Base-by-base conservation (phyloP, 1,140 invertebrate species). In the Drosophila kohkoa region DNA sequence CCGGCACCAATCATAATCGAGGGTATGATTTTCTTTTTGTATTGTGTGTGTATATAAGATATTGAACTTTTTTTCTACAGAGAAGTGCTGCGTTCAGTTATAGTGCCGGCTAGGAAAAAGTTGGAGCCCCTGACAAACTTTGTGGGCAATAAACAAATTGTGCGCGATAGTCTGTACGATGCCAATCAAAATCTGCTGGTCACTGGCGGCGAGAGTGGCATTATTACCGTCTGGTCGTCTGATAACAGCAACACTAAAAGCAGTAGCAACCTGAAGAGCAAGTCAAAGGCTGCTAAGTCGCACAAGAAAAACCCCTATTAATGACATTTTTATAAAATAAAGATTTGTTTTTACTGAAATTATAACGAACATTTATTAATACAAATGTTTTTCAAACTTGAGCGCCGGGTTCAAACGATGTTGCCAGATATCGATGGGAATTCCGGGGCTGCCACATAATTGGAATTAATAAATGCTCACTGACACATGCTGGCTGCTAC, bases 201-300 rank as follows among this genome's bases (percentile, higher is more conserved):
- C 58, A 96, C 95, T 5, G 94, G 94, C 16, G 96, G 96, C 1
- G 96, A 96, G 90, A 92, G 93, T 11, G 94, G 95, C 15, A 92
- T 95, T 48, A 79, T 96, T 7, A 94, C 94, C 71, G 79, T 95
- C 55, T 96, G 96, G 96, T 57, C 81, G 10, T 25, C 59, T n/a
- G 75, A 72, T 3, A 15, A 45, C 3, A 25, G 11, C 2, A 69
- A n/a, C 28, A 57, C 43, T 13, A 74, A 7, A 4, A 48, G 1
- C 13, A 57, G 48, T 25, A 41, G 57, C 3, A 75, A 83, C 8
- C 28, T 83, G 1, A 88, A 89, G 30, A 68, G 49, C 5, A 88
- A 79, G 20, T 63, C 77, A 7, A 68, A 60, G 45, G 67, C 70
- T 16, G 54, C 74, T n/a, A 83, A 89, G 11, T 60, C 68, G 0